Percentiles rank a stretch among this genome's conserved stretches.
phyloP scores from a whole-genome alignment of 2,888 invertebrate genomes.

The Geotrupes spiniger region DNA sequence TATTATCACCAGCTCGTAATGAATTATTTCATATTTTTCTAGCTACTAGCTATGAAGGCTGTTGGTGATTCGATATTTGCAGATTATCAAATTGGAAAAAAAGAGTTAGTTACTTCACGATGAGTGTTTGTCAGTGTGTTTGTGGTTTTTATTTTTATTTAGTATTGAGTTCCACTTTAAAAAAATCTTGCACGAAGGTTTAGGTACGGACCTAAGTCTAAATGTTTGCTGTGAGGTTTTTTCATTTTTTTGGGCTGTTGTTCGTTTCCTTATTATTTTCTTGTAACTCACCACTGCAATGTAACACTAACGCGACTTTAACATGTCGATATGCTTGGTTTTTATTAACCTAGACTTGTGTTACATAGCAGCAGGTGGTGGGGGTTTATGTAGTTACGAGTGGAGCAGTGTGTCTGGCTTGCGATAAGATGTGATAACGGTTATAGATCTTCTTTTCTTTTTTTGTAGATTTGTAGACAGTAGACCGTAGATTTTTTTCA shows the following conservation, averaged over 20 bases:
- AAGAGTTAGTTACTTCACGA: slow-evolving; percentile 50
- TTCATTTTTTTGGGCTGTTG: slow-evolving; percentile 50
- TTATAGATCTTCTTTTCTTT: slow-evolving; percentile 4
- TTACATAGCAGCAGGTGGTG: slow-evolving; percentile 51
- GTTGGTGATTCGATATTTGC: slow-evolving; percentile 48
- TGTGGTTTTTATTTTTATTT: slow-evolving; percentile 47
- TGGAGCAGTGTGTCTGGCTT: slow-evolving; percentile 46
- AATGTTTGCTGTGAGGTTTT: slow-evolving; percentile 53
- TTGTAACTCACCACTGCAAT: slow-evolving; percentile 51
- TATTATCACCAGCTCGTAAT: slow-evolving; percentile 41
- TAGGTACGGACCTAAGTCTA: slow-evolving; percentile 30
- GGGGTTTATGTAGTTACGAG: slow-evolving; percentile 44
- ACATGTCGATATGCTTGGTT: slow-evolving; percentile 52
- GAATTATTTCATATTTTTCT: slow-evolving; percentile 50
- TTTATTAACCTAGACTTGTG: slow-evolving; percentile 41
- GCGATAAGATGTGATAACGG: slow-evolving; percentile 26
- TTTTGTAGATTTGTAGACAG: slow-evolving; percentile 1
- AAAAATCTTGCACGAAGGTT: slow-evolving; percentile 28
- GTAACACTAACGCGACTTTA: slow-evolving; percentile 53
- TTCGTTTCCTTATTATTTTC: slow-evolving; percentile 41
- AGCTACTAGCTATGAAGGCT: slow-evolving; percentile 48
- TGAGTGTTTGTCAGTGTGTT: slow-evolving; percentile 52
- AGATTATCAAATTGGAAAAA: slow-evolving; percentile 48
- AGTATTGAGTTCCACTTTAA: slow-evolving; percentile 47
- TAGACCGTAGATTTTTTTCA: neutral